Conservation (phyloP, 1,140 invertebrate species). For the Drosophila fuyamai region DNA sequence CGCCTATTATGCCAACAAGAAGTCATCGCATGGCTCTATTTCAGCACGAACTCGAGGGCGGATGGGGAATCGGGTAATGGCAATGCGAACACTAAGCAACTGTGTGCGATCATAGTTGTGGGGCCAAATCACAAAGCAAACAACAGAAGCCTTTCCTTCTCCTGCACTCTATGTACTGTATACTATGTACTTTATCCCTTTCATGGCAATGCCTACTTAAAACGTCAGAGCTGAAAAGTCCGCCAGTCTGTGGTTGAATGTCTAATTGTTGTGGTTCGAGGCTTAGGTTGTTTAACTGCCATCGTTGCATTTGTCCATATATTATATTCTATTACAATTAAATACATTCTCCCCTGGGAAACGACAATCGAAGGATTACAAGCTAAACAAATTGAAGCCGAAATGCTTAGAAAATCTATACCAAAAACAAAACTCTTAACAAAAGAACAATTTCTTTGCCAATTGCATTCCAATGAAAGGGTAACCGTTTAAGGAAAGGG, state of each 20-base stretch:
- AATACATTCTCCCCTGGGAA: conserved; percentile 3
- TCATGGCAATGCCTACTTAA: conserved; percentile 51
- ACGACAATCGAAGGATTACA: conserved; percentile 19
- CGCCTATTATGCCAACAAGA: conserved; percentile 58
- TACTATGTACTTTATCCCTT: conserved; percentile 12
- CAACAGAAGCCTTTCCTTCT: conserved; percentile 45
- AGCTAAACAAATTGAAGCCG: conserved; percentile 29
- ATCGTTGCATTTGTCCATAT: conserved; percentile 4
- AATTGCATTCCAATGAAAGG: conserved; percentile 17
- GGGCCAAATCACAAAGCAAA: conserved; percentile 50
- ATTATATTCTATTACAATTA: not conserved
- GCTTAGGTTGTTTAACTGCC: conserved; percentile 6
- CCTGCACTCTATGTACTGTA: not conserved
- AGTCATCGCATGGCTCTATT: conserved; percentile 68
- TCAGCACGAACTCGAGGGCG: conserved; percentile 42
- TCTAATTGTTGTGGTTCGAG: conserved; percentile 28
- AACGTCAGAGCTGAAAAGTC: conserved; percentile 71
- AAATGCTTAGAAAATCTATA: conserved; percentile 12
- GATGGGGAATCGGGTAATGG: conserved; percentile 3
- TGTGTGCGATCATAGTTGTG: conserved; percentile 71
- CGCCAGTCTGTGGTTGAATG: conserved; percentile 29
- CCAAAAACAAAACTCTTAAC: conserved; percentile 5
- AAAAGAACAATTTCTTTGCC: conserved; percentile 27
- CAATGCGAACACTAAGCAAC: conserved; percentile 35
- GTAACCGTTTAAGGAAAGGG: conserved; percentile 14